Evolutionary conservation across 2,797 vertebrate genomes (phyloP).

Genomic region (Falco naumanni): DNA sequence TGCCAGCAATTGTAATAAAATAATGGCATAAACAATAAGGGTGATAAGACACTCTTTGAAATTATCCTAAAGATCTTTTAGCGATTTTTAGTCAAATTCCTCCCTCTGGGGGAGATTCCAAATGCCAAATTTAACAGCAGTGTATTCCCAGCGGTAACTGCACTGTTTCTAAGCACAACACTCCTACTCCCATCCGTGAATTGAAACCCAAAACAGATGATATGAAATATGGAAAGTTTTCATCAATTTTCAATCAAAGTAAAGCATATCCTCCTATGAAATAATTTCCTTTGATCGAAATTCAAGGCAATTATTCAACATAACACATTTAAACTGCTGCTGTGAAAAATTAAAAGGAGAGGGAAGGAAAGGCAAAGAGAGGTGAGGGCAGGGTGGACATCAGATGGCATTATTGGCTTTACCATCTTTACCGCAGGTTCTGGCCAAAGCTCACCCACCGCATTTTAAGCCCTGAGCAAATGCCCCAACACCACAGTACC

Average conservation of each 20-base stretch:
- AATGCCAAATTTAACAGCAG: background rate
- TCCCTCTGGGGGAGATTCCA: background rate
- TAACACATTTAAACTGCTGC: background rate
- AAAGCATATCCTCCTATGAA: background rate
- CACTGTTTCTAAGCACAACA: background rate
- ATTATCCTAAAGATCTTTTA: background rate
- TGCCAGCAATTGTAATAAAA: background rate
- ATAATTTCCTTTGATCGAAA: background rate
- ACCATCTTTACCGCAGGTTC: accelerated
- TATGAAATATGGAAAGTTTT: background rate
- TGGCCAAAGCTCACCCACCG: background rate
- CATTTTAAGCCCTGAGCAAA: background rate
- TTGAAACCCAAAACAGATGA: background rate
- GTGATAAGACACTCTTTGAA: background rate
- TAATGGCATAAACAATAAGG: background rate
- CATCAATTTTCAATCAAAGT: background rate
- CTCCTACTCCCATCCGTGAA: background rate
- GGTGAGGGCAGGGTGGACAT: accelerated
- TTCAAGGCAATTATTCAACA: background rate
- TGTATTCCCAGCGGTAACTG: background rate
- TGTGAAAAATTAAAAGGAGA: background rate
- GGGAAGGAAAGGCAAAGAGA: background rate
- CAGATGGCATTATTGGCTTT: accelerated
- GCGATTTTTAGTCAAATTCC: background rate
- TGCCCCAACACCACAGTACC: no score